Conservation (phyloP, 1,140 invertebrate species). For the Ceratosolen solmsi region DNA sequence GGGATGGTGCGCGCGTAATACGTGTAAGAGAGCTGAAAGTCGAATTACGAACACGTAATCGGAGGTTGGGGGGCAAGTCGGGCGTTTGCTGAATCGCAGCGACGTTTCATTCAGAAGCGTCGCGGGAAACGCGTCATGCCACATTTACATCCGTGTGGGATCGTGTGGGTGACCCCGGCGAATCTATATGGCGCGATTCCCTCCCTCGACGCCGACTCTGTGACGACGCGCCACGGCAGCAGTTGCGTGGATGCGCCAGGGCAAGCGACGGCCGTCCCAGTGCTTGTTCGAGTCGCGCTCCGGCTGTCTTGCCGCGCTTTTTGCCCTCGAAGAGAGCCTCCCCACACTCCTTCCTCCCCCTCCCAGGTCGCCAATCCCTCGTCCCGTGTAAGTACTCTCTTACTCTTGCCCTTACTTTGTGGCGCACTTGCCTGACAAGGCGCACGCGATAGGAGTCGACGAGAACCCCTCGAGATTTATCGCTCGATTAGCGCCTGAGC, state of each 20-base stretch:
- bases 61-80: neutral
- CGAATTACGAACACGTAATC: no score
- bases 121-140: slow-evolving; percentile 1
- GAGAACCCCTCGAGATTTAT: no score
- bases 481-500: no score
- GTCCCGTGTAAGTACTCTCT: no score
- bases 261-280: no score
- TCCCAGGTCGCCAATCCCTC: no score
- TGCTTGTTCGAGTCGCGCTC: neutral
- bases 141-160: no score
- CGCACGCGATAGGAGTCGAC: no score
- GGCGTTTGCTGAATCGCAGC: slow-evolving; percentile 39
- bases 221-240: neutral
- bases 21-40: no score
- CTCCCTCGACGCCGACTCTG: neutral
- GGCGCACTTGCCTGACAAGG: no score
- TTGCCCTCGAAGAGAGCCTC: no score
- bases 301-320: neutral
- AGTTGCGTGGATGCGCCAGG: slow-evolving; percentile 1
- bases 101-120: slow-evolving; percentile 48
- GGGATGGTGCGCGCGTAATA: no score
- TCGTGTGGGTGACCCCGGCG: neutral
- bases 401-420: neutral
- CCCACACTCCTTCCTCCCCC: neutral
- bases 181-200: neutral